Base-by-base conservation (phyloP, 2,888 invertebrate species). In the Ophion obscuratus region DNA sequence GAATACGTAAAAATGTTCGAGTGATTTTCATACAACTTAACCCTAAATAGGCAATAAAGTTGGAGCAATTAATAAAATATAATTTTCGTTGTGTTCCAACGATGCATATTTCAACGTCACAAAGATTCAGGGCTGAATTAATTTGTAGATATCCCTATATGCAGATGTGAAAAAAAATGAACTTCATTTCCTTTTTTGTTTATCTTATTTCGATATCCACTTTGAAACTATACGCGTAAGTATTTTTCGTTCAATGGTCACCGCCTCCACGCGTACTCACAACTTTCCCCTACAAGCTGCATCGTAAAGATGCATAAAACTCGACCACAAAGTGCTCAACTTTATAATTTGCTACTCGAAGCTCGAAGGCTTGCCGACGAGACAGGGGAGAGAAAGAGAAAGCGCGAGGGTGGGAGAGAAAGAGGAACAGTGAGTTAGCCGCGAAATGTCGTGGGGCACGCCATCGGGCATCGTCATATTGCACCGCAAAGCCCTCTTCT, bases 291-390 rank as follows among this genome's bases (percentile, higher is more conserved):
- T 31, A 40, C 40, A 74, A 81, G 75, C 78, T 67, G 83, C 83
- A 76, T 81, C 89, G 78, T 89, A 90, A 91, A 90, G 83, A 89
- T 87, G 85, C 61, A 89, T 85, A 85, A 88, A 20, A 87, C 86
- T 78, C 57, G 81, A 75, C 83, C 87, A 78, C 86, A 87, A 88
- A 89, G 88, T 88, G 86, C 64, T 83, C 87, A 89, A 90, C 87
- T 88, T 90, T 88, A 89, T 90, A 90, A 91, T 91, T 92, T 90
- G 89, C 88, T 88, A 87, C 89, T 88, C 84, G 88, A 88, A 87
- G 79, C 85, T 81, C 77, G 85, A 78, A 79, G 83, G 87, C 64
- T 81, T n/a, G 70, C 64, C 81, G 67, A 73, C 36, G 73, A 73
- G 36, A 27, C n/a, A 14, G 6, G 24, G 24, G 61, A 44, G 53